These are phyloP conservation scores for Proteles cristata DNA, from an alignment of 2,113 vertebrate genomes.

Conservation along the genomic window DNA sequence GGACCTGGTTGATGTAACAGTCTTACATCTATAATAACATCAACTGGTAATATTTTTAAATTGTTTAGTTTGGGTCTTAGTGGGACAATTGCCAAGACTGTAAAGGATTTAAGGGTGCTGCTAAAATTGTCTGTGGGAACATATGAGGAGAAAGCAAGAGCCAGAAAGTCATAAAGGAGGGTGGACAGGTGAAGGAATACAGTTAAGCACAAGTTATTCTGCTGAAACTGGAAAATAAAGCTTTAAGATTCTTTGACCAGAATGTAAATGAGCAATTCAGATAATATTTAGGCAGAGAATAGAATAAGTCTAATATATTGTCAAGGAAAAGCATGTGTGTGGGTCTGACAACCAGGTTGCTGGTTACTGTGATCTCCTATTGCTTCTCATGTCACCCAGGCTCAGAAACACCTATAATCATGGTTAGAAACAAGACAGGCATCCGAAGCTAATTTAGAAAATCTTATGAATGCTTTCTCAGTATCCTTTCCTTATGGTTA, in stretches of 20 bases:
- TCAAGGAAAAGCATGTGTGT: background rate
- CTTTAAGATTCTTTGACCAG: background rate
- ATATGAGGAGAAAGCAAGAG: background rate
- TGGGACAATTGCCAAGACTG: background rate
- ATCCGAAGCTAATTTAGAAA: background rate
- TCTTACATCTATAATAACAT: background rate
- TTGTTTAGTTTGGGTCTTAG: background rate
- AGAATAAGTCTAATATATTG: background rate
- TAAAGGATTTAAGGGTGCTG: background rate
- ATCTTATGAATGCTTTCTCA: background rate
- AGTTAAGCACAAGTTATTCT: background rate
- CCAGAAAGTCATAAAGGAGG: background rate
- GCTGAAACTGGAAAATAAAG: background rate
- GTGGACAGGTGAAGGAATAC: background rate
- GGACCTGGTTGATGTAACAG: background rate
- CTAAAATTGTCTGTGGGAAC: background rate
- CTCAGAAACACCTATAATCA: background rate
- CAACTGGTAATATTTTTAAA: background rate
- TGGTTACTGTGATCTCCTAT: background rate
- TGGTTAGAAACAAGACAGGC: background rate
- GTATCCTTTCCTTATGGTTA: background rate
- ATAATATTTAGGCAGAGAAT: background rate
- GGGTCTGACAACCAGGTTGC: background rate
- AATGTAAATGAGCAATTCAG: background rate
- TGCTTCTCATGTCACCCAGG: background rate